Base-by-base conservation (phyloP, 2,888 invertebrate species). In the Plebejus melissa region DNA sequence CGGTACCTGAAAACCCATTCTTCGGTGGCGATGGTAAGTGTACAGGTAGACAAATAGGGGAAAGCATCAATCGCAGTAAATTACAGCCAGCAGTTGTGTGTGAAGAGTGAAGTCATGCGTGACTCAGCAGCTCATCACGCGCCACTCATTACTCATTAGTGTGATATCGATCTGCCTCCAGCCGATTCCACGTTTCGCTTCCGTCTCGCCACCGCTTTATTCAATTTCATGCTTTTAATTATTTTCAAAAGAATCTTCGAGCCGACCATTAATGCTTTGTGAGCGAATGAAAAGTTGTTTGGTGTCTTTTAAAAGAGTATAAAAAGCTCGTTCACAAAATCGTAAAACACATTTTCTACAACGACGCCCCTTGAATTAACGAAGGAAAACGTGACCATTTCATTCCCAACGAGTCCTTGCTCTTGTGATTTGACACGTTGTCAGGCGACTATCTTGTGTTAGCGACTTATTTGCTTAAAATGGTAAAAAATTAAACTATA, bases 121-220 rank as follows among this genome's bases (percentile, higher is more conserved):
- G 84, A 83, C 83, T 83, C 82, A 84, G 85, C 83, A 81, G 79
- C 81, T 81, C 84, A 85, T 86, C 80, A 80, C 80, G 81, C 85
- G 86, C 80, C 84, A 82, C 86, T 90, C 90, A 90, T 90, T 90
- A 90, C 86, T 90, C 90, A 90, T 90, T 90, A 90, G 87, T 83
- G 84, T 80, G 81, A 83, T 87, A 90, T 90, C 86, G 89, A 89
- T 88, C 87, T 83, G 82, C 74, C 77, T 79, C 77, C 77, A 22
- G 69, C 46, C 70, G 58, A 69, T 76, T 69, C 72, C 74, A 76
- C 77, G 75, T 76, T 75, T 74, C 75, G 54, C 57, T 58, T 32
- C 16, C 69, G 76, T 83, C 83, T 82, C 83, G 82, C 83, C 86
- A 71, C 50, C 71, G 22, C 9, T 70, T 75, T 22, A 75, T 75